Conservation (phyloP, 2,797 vertebrate species). For the Rhabdophis nuchalis region DNA sequence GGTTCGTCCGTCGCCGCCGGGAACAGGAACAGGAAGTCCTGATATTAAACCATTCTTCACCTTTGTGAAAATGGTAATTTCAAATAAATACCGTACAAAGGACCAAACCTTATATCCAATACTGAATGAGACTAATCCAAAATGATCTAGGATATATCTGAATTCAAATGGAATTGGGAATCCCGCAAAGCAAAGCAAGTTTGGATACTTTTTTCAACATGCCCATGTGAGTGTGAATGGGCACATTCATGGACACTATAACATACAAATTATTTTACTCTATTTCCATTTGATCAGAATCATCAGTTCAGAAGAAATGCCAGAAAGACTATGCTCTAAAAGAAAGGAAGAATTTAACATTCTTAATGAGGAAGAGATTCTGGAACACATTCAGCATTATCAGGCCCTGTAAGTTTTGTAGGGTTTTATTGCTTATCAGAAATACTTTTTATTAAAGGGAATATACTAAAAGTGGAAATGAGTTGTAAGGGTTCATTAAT, state of each 20-base stretch:
- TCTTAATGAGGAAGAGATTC: slow-evolving; percentile 62
- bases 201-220: neutral
- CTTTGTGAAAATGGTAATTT: neutral
- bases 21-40: no score
- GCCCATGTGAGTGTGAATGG: neutral
- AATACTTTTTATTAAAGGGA: neutral
- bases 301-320: slow-evolving; percentile 36
- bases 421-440: neutral
- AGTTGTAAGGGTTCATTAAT: neutral
- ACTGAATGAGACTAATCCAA: neutral
- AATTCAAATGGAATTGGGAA: neutral
- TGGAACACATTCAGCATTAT: slow-evolving; percentile 53
- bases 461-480: neutral
- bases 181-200: neutral
- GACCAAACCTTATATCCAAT: neutral
- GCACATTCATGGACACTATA: neutral
- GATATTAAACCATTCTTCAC: neutral
- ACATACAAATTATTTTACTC: neutral
- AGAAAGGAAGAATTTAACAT: slow-evolving; percentile 45
- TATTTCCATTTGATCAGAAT: slow-evolving; percentile 49
- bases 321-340: slow-evolving; percentile 49
- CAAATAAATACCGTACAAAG: neutral
- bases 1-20: no score
- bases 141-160: neutral
- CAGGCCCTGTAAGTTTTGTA: slow-evolving; percentile 59